Evolutionary conservation across 2,113 vertebrate species (phyloP), one percentile per base, ranked within the genome.

Genomic region (Capricornis sumatraensis): DNA sequence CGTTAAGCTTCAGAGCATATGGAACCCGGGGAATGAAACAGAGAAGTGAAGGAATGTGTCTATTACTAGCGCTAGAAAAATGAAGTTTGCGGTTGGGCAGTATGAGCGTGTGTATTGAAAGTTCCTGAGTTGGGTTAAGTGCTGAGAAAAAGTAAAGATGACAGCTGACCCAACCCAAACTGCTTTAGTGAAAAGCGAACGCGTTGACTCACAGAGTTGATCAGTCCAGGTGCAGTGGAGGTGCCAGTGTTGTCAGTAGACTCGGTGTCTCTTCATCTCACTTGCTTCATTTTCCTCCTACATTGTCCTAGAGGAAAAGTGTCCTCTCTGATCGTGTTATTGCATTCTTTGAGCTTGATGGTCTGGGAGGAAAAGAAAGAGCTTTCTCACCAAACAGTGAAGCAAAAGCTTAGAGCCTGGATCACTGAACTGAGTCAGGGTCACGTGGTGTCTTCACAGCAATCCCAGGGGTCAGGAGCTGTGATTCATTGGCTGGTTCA

Each of bases 81-180:
- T 53, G 47, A 52, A 36, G 15, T 74, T 85, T 57, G 19, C 33
- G 5, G 2, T 55, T 89, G n/a, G 28, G 36, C 25, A 40, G 47
- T 25, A 3, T 67, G 47, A 55, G 78, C 0, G 0, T 17, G 9
- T 30, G 25, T 55, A 30, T 15, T 81, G 36, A 12, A 60, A 33
- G 10, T 92, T 97, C 87, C 17, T 53, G 21, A 86, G n/a, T 43
- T 93, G 30, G 13, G 30, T 21, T 89, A 64, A 91, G 88, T 83
- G 81, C 19, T 5, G 25, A 89, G 53, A 28, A 74, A 85, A 92
- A 19, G 58, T 57, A 43, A 95, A n/a, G 74, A 52, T 1, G 79
- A 2, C 55, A 50, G 17, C 62, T 50, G 87, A 74, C 9, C n/a
- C 33, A 83, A 55, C 11, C 21, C 52, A 52, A 19, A 23, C 25